A percentile compares a stretch with the other conserved stretches of the same genome.
Conservation (phyloP, 2,113 vertebrate species). For the Hippoglossus stenolepis region DNA sequence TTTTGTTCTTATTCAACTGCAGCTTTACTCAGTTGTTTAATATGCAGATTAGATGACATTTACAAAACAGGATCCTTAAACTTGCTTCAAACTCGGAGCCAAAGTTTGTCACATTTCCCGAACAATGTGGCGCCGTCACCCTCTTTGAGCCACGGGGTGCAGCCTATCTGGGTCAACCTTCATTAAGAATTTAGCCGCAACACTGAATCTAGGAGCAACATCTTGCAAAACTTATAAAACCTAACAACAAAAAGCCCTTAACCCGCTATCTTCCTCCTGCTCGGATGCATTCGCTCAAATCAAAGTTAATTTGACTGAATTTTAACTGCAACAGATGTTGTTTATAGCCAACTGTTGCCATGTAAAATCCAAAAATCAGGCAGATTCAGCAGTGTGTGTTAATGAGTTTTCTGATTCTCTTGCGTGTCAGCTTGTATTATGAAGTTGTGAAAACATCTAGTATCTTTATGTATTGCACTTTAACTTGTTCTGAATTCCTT, state of each 20-base stretch:
- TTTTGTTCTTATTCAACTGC: constrained; percentile 25
- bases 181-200: constrained; percentile 53
- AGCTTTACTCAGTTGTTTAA: constrained; percentile 15
- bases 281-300: constrained; percentile 16
- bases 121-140: constrained; percentile 13
- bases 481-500: constrained; percentile 22
- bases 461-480: constrained; percentile 22
- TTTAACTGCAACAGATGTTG: constrained; percentile 48
- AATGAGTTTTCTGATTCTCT: not conserved
- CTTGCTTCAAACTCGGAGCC: constrained; percentile 1
- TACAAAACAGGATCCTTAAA: constrained; percentile 5
- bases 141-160: constrained; percentile 29
- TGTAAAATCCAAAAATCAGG: not conserved
- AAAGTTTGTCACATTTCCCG: constrained; percentile 52
- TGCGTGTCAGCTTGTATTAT: not conserved
- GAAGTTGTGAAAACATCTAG: constrained; percentile 22
- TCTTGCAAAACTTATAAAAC: constrained; percentile 36
- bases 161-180: constrained; percentile 55
- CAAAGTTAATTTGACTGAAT: constrained; percentile 28
- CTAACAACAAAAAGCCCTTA: constrained; percentile 17
- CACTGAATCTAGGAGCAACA: constrained; percentile 53
- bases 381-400: constrained; percentile 3
- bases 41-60: constrained; percentile 18
- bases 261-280: not conserved
- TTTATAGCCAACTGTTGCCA: constrained; percentile 3